phyloP scores from a whole-genome alignment of 2,113 vertebrate species.

The Mandrillus leucophaeus region DNA sequence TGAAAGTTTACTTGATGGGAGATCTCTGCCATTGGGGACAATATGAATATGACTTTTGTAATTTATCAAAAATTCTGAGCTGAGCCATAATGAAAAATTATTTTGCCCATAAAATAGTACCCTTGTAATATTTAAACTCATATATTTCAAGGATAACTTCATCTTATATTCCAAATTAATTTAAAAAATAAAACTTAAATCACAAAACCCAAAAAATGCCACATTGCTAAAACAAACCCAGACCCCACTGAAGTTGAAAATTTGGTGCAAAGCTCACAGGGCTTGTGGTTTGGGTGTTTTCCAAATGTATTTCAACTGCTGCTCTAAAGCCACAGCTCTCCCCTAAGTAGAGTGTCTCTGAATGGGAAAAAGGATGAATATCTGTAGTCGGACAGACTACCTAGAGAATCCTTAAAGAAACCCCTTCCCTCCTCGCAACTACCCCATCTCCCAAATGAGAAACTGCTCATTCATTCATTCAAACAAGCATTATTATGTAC shows the following conservation, averaged over 20 bases:
- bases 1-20: background rate
- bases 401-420: background rate
- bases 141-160: slow-evolving; percentile 27
- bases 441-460: background rate
- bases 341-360: background rate
- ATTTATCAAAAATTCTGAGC: slow-evolving; percentile 11
- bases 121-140: slow-evolving; percentile 8
- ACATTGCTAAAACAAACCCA: slow-evolving; percentile 45
- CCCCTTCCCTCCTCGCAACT: background rate
- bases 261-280: slow-evolving; percentile 34
- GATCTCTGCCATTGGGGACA: background rate
- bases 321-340: background rate
- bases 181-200: slow-evolving; percentile 64
- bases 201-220: slow-evolving; percentile 34
- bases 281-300: slow-evolving; percentile 31
- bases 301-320: slow-evolving; percentile 47
- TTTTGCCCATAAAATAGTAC: slow-evolving; percentile 49
- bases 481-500: background rate
- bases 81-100: slow-evolving; percentile 27
- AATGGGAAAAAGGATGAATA: background rate
- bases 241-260: slow-evolving; percentile 37
- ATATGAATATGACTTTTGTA: background rate
- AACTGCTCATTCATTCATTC: background rate
- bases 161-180: slow-evolving; percentile 35
- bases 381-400: slow-evolving; percentile 5